Evolutionary conservation across 2,113 vertebrate species (phyloP).

Genomic region (Tretioscincus oriximinensis): DNA sequence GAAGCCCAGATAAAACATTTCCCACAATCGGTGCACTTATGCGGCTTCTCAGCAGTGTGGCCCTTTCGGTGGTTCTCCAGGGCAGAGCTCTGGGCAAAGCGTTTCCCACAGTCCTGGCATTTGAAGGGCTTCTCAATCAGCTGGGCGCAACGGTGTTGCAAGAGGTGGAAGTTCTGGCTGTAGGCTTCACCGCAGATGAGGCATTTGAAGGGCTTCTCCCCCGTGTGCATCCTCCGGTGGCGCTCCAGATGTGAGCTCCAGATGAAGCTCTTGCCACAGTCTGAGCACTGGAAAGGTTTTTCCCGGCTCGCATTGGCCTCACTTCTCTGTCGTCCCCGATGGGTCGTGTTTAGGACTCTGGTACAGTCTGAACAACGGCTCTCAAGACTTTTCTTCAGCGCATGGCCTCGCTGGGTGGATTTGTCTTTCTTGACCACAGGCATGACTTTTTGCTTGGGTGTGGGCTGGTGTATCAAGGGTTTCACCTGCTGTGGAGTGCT

Average conservation of each 20-base stretch:
- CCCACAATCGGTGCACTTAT: conserved; percentile 50
- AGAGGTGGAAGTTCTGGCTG: conserved; percentile 56
- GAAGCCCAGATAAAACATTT: conserved; percentile 56
- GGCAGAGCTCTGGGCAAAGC: neutral
- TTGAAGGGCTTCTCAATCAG: conserved; percentile 40
- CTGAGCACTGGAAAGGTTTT: conserved; percentile 5
- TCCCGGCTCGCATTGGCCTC: conserved; percentile 8
- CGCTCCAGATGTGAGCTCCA: conserved; percentile 54
- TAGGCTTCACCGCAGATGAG: conserved; percentile 43
- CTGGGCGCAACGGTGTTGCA: conserved; percentile 52
- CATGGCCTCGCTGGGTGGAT: rapidly evolving
- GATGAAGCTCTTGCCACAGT: conserved; percentile 52
- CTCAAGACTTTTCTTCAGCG: rapidly evolving
- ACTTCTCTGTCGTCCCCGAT: neutral
- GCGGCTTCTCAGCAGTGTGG: conserved; percentile 20
- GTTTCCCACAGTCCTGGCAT: conserved; percentile 45
- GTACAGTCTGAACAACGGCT: neutral
- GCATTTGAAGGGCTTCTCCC: conserved; percentile 51
- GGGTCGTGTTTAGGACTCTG: rapidly evolving
- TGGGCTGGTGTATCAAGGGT: neutral
- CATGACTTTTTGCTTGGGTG: conserved; percentile 29
- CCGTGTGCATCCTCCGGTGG: conserved; percentile 46
- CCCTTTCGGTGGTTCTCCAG: conserved; percentile 39
- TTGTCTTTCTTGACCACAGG: conserved; percentile 13
- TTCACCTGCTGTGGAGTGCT: neutral